Conservation (phyloP, 2,113 vertebrate species). For the Neofelis nebulosa region DNA sequence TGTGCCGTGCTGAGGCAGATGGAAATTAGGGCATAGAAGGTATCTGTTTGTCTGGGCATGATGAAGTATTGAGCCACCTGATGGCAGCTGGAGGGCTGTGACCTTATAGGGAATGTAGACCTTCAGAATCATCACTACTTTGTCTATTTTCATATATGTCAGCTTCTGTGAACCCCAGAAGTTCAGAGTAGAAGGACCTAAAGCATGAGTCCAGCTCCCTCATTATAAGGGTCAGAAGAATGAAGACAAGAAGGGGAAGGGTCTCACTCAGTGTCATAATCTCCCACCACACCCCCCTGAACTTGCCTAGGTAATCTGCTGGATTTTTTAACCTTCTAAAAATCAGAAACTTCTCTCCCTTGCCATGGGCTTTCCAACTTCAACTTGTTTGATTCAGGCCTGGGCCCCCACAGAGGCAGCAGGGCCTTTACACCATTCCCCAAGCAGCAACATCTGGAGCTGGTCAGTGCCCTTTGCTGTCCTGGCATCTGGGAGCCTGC, state of each 20-base stretch:
- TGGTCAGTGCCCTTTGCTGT: neutral
- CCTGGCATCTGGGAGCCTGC: constrained; percentile 64
- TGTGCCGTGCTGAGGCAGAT: neutral
- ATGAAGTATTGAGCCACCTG: neutral
- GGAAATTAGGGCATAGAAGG: neutral
- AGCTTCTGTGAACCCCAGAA: neutral
- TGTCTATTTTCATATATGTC: neutral
- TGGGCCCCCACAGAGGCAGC: neutral
- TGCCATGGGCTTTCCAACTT: neutral
- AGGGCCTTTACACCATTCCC: neutral
- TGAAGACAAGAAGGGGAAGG: neutral
- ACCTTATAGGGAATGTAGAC: neutral
- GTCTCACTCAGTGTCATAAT: neutral
- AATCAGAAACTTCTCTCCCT: neutral
- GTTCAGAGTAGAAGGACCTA: neutral
- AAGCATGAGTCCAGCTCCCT: neutral
- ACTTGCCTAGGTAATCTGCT: neutral
- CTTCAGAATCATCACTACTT: neutral
- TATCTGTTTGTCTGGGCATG: neutral
- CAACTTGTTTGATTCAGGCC: neutral
- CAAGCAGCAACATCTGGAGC: constrained; percentile 41
- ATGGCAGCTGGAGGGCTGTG: neutral
- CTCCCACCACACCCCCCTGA: neutral
- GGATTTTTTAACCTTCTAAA: neutral
- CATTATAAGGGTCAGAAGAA: neutral